Evolutionary conservation across 2,113 vertebrate genomes (phyloP).

Genomic region (Sciurus niger): DNA sequence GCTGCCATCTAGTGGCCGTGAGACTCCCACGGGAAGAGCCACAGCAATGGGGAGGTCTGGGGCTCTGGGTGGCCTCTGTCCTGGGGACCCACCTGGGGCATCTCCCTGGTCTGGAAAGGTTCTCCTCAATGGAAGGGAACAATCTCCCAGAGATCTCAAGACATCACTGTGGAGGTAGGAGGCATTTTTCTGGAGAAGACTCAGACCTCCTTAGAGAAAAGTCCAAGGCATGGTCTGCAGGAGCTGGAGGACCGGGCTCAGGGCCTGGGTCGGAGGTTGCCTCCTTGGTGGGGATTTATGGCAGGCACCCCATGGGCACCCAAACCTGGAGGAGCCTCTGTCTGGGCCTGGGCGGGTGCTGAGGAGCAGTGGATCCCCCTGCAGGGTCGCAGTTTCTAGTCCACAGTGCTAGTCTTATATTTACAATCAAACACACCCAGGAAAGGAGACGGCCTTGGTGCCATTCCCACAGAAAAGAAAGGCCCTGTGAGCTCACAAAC

Average conservation of each 20-base stretch:
- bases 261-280: not conserved
- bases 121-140: not conserved
- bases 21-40: not conserved
- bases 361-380: too few relatives aligned
- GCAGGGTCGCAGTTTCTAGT: too few relatives aligned
- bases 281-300: not conserved
- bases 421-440: not conserved
- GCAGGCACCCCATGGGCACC: not conserved
- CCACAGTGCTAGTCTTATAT: too few relatives aligned
- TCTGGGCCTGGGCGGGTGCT: too few relatives aligned
- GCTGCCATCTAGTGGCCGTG: slow-evolving; percentile 87
- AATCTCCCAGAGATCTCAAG: too few relatives aligned
- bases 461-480: too few relatives aligned
- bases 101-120: not conserved
- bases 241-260: too few relatives aligned
- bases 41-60: rapidly evolving
- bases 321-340: too few relatives aligned
- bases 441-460: not conserved
- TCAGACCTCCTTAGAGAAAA: too few relatives aligned
- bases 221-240: not conserved
- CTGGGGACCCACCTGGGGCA: too few relatives aligned
- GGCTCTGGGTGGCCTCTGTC: not conserved
- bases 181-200: not conserved
- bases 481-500: too few relatives aligned
- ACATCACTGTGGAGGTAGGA: not conserved